Base-by-base conservation (phyloP, 2,797 vertebrate species). In the Cetoscarus ocellatus region DNA sequence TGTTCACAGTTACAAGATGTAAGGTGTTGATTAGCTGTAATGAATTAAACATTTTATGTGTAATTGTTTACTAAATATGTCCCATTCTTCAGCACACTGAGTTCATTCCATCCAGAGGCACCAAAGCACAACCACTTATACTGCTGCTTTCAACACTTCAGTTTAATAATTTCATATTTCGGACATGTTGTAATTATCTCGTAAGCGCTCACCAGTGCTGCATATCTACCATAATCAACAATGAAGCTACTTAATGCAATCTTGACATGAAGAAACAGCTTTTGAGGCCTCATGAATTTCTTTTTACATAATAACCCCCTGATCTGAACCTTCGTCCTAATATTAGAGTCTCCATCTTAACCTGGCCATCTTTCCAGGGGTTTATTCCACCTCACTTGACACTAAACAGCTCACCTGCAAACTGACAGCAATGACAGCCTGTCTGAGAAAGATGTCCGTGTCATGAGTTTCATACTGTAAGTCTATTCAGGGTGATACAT, bases 391-490 rank as follows among this genome's bases (percentile, higher is more conserved):
- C 47, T 53, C 19, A 45, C n/a, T 11, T 35, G 14, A 50, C 44
- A 39, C 34, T 35, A 14, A 19, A 6, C 36, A 48, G 15, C 54
- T 14, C 0, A 27, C 13, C 17, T 61, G 13, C 44, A 42, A 45
- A 53, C 14, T 35, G 58, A 55, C 50, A 71, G 44, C n/a, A 8
- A 39, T 51, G 55, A 18, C 48, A 63, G 8, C 3, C 14, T 47
- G 10, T 55, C n/a, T 42, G 12, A 35, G 40, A 61, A 75, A 43
- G 14, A 12, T 45, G 10, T 47, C 47, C 44, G 0, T 53, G 53
- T 54, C 53, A 42, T 17, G 13, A n/a, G 42, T 38, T 49, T 48
- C 11, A 50, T 38, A 36, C n/a, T 53, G 1, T n/a, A 19, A 10
- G 5, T 57, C 27, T 4, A 62, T 27, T 61, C n/a, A 58, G 40